Percentiles rank a stretch among this genome's conserved stretches.
Conservation (phyloP, 1,140 invertebrate species). For the Harlomillsia oculata region DNA sequence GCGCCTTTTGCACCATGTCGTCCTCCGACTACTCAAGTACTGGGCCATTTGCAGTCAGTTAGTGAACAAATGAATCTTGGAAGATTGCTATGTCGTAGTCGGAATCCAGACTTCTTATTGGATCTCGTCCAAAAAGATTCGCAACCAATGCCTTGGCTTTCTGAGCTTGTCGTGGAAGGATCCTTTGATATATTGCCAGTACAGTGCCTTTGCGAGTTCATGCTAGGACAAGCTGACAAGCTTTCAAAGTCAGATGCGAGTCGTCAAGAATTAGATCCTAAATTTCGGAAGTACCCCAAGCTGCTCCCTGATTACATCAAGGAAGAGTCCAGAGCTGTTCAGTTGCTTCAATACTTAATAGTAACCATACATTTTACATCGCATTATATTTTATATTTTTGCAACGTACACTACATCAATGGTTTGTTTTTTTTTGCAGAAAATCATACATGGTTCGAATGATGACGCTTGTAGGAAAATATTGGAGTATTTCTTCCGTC, state of each 20-base stretch:
- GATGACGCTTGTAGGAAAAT: constrained; percentile 57
- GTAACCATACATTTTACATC: background rate
- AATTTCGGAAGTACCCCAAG: constrained; percentile 13
- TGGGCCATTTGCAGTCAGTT: constrained; percentile 70
- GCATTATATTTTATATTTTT: background rate
- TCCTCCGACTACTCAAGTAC: constrained; percentile 60
- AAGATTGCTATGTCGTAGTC: constrained; percentile 76
- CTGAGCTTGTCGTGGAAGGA: constrained; percentile 61
- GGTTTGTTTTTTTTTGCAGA: constrained; percentile 11
- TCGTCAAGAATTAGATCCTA: background rate
- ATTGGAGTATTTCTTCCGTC: constrained; percentile 79
- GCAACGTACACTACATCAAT: background rate
- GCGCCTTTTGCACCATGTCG: constrained; percentile 72
- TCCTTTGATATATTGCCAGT: constrained; percentile 57
- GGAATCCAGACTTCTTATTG: constrained; percentile 82
- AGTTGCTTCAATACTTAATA: constrained; percentile 24
- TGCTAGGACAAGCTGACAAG: constrained; percentile 55
- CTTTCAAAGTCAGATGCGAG: constrained; percentile 33
- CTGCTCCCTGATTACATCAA: constrained; percentile 9
- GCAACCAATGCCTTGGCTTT: constrained; percentile 93
- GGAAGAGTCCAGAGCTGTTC: constrained; percentile 26
- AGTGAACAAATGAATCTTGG: constrained; percentile 72
- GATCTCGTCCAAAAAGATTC: constrained; percentile 83
- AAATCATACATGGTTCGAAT: constrained; percentile 12
- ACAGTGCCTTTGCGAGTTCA: constrained; percentile 91